Conservation (phyloP, 2,113 vertebrate genomes). For the Marmota flaviventris region DNA sequence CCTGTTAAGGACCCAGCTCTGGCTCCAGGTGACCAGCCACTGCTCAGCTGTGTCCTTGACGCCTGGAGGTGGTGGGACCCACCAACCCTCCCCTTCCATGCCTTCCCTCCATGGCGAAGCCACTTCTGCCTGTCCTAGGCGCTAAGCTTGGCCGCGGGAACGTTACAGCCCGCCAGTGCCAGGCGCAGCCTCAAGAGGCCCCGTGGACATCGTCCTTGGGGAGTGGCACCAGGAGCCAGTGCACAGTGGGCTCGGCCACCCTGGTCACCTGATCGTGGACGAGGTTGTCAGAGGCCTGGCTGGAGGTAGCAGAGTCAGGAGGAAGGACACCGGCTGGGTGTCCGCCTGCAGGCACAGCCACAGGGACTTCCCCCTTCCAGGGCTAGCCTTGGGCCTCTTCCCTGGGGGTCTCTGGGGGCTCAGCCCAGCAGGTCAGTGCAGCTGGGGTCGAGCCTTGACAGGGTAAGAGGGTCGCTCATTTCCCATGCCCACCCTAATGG, state of each 20-base stretch:
- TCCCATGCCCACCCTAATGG: too few species aligned
- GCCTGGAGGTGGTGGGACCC: too few species aligned
- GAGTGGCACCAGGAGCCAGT: fast-evolving
- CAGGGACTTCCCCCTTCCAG: too few species aligned
- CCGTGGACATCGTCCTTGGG: fast-evolving
- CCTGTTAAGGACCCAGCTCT: fast-evolving
- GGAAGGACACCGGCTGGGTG: too few species aligned
- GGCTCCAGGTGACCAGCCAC: not conserved
- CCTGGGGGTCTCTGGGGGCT: not conserved
- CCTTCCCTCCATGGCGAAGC: too few species aligned
- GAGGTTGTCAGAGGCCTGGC: fast-evolving
- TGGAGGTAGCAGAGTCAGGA: fast-evolving
- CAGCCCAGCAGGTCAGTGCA: fast-evolving
- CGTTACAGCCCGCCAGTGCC: fast-evolving
- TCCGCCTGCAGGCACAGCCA: not conserved
- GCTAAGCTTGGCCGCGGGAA: not conserved
- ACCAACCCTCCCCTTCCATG: not conserved
- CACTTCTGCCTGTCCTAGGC: fast-evolving
- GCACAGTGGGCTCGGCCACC: fast-evolving
- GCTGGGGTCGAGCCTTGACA: not conserved
- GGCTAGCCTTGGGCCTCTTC: too few species aligned
- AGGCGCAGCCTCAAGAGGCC: fast-evolving
- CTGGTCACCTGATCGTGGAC: not conserved
- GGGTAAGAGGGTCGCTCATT: fast-evolving
- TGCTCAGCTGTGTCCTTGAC: fast-evolving